phyloP scores from a whole-genome alignment of 2,797 vertebrate species.

The Prunella strophiata region DNA sequence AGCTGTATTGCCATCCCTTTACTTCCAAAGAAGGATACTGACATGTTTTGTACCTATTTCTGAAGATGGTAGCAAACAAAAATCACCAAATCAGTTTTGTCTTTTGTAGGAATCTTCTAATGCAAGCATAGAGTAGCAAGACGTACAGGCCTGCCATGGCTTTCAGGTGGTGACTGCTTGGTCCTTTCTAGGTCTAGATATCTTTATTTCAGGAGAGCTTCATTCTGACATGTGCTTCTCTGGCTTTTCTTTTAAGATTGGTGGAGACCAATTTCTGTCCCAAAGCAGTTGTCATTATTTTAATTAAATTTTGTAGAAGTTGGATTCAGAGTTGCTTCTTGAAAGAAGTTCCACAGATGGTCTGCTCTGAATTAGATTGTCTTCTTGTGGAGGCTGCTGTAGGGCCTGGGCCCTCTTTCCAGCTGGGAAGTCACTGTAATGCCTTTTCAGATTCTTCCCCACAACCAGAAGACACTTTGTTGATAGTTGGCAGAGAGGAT shows the following conservation, averaged over 20 bases:
- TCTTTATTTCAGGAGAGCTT: neutral
- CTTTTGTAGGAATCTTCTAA: neutral
- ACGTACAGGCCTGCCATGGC: neutral
- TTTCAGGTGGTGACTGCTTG: neutral
- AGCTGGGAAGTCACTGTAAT: neutral
- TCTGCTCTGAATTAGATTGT: neutral
- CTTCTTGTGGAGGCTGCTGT: neutral
- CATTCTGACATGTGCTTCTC: neutral
- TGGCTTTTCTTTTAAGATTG: neutral
- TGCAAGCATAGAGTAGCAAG: neutral
- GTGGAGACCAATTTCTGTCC: neutral
- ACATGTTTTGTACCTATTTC: neutral
- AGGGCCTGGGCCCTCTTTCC: neutral
- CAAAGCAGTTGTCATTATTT: neutral
- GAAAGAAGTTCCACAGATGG: neutral
- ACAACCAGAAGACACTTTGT: neutral
- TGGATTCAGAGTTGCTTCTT: neutral
- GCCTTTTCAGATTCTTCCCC: neutral
- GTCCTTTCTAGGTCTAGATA: neutral
- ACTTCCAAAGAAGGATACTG: neutral
- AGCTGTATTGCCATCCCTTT: neutral
- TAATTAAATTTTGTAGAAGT: neutral
- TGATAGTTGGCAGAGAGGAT: neutral
- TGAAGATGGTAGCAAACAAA: neutral
- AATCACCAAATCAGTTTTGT: neutral